Evolutionary conservation across 2,888 invertebrate genomes (phyloP), one percentile per base, ranked within the genome.

Genomic region (Epinotia brunnichana): DNA sequence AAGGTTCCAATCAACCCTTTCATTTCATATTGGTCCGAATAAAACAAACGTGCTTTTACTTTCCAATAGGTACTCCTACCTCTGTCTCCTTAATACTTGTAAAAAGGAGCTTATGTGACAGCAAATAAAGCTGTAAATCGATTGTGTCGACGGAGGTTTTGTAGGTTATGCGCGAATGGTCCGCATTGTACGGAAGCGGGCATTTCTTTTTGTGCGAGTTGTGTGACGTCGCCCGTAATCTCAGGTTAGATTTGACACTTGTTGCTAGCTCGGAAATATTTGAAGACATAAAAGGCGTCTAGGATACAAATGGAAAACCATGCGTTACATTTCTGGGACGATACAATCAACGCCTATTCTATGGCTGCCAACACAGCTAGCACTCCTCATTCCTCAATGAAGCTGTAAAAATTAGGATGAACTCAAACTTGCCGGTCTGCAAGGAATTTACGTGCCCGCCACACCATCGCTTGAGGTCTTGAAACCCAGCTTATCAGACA

Each of bases 231-330:
- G 21, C 3, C 15, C 15, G 19, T 19, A 39, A 64, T 64, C 64
- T 54, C 39, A 35, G 64, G 64, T 53, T 15, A 64, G 51, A 53
- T 64, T 64, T 64, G 53, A 64, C 53, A 64, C 64, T 54, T 64
- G 64, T 64, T 64, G 48, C 21, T 48, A 48, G 44, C 1, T 5
- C n/a, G 44, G n/a, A 48, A 15, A n/a, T n/a, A 48, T n/a, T 48
- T 48, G 15, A 48, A 44, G 44, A 44, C 3, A 13, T 13, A 44
- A 15, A 15, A 3, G 2, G 3, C 3, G n/a, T n/a, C n/a, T n/a
- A n/a, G n/a, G n/a, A n/a, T 24, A 24, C 21, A n/a, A n/a, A n/a
- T 24, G 21, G 21, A 24, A 1, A 24, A 24, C 21, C n/a, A n/a
- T n/a, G n/a, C n/a, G n/a, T n/a, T n/a, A n/a, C n/a, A n/a, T n/a